phyloP scores from a whole-genome alignment of 2,888 invertebrate genomes.

The Tanytarsus gracilentus region DNA sequence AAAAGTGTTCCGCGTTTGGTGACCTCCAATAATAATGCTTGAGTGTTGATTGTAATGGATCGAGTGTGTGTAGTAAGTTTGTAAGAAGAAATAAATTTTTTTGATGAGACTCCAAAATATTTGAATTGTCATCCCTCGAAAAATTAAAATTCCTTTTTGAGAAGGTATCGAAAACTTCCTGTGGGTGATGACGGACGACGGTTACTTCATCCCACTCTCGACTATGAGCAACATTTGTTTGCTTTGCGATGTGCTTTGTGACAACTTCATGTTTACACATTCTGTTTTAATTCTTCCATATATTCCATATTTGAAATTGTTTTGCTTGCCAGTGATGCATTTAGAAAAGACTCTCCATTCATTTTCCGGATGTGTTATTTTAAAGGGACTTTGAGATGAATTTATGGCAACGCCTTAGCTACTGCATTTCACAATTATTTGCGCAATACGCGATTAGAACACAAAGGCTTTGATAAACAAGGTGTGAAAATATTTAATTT shows the following conservation, averaged over 20 bases:
- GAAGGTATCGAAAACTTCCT: no score
- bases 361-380: neutral
- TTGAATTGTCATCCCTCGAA: no score
- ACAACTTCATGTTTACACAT: conserved; percentile 5
- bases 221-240: no score
- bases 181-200: no score
- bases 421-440: neutral
- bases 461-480: no score
- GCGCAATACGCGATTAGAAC: neutral
- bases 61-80: conserved; percentile 5
- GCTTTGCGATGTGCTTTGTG: neutral
- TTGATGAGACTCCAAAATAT: no score
- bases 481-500: no score
- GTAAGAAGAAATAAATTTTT: no score
- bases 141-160: no score
- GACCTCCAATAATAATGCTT: conserved; percentile 26
- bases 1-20: conserved; percentile 27
- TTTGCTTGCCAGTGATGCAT: neutral
- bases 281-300: neutral
- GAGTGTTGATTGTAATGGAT: conserved; percentile 16
- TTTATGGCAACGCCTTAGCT: neutral
- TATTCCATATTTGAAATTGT: conserved; percentile 13
- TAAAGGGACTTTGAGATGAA: no score
- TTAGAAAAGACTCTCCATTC: neutral
- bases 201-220: no score